These are phyloP conservation scores for Acromyrmex charruanus DNA, from an alignment of 1,140 invertebrate genomes.

Conservation along the genomic window DNA sequence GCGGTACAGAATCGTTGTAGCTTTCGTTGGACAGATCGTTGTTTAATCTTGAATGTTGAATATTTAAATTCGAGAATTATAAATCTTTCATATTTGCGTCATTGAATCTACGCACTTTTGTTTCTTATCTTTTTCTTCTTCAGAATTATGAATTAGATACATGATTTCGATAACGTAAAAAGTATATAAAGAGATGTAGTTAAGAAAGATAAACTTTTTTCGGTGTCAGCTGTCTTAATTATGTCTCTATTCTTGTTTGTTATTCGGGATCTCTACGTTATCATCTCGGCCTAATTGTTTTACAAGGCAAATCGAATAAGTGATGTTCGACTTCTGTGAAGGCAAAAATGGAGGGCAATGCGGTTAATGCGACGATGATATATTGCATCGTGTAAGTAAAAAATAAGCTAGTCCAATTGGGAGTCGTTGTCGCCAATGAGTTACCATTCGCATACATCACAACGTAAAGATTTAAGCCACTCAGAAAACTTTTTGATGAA, in stretches of 20 bases:
- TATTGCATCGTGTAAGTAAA: conserved; percentile 19
- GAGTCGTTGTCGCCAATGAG: conserved; percentile 23
- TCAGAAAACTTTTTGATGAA: neutral
- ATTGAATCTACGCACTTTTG: neutral
- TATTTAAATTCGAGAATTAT: neutral
- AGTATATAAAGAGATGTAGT: neutral
- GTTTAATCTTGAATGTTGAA: neutral
- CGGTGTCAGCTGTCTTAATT: conserved; percentile 35
- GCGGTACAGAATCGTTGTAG: too few relatives aligned
- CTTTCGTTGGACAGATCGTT: neutral
- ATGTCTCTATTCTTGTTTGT: conserved; percentile 30
- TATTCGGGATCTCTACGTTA: neutral
- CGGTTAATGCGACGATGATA: conserved; percentile 38
- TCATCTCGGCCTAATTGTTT: conserved; percentile 51
- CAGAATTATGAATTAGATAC: neutral
- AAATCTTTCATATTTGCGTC: neutral
- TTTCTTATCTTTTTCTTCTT: neutral
- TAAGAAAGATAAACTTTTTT: neutral
- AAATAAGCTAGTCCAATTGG: conserved; percentile 28
- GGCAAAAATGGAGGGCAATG: conserved; percentile 36
- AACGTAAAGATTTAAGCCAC: neutral
- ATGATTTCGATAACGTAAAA: neutral
- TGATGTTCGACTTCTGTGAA: conserved; percentile 65
- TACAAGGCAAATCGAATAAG: conserved; percentile 65
- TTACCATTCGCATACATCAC: neutral